Evolutionary conservation across 37 sponge, comb jelly and placozoan species (phyloP).

Genomic region (Petrosia ficiformis): DNA sequence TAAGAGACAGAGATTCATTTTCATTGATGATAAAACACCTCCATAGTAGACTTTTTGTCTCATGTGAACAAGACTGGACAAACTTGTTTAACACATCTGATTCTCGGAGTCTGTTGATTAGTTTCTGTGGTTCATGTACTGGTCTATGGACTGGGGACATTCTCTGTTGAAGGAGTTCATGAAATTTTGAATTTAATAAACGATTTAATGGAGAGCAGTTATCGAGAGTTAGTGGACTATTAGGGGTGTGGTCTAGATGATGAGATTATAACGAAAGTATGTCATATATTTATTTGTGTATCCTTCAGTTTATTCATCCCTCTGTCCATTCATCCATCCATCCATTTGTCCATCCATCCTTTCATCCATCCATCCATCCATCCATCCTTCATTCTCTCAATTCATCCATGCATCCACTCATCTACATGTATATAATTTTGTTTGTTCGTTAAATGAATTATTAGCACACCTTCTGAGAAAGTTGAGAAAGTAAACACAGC

Average conservation of each 20-base stretch:
- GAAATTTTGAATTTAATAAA: constrained; percentile 2
- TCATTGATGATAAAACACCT: constrained; percentile 15
- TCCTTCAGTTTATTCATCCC: no score
- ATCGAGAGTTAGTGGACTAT: neutral
- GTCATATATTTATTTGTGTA: no score
- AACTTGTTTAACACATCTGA: constrained; percentile 4
- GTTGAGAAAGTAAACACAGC: constrained; percentile 12
- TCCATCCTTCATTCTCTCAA: no score
- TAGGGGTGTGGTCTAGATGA: neutral
- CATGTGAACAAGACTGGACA: neutral
- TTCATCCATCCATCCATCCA: no score
- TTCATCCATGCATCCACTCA: no score
- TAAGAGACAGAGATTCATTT: constrained; percentile 17
- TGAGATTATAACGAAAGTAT: neutral
- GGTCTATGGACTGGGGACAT: constrained; percentile 23
- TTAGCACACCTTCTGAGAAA: constrained; percentile 59
- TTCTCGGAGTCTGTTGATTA: constrained; percentile 4
- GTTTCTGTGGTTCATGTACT: neutral
- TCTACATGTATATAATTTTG: no score
- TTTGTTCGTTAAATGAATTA: no score
- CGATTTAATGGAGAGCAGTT: constrained; percentile 37
- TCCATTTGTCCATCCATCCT: no score
- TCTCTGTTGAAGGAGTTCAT: neutral
- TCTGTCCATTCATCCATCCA: no score
- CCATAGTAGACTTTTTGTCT: constrained; percentile 14